Percentiles rank a stretch among this genome's conserved stretches.
Conservation (phyloP, 2,888 invertebrate species). For the Gasteruption jaculator region DNA sequence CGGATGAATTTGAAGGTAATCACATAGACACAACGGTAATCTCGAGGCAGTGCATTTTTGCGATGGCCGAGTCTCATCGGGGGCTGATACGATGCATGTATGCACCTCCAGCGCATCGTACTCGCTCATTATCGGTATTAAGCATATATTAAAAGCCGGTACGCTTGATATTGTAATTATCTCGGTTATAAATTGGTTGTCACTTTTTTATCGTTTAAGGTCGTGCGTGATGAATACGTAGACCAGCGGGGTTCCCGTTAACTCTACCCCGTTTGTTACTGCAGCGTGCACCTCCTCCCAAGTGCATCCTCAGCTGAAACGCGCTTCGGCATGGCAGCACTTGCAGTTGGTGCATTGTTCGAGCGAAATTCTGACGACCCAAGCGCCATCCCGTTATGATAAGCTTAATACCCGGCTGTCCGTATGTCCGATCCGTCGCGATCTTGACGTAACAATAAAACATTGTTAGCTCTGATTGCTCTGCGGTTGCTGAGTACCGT, state of each 20-base stretch:
- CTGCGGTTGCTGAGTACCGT: slow-evolving; percentile 40
- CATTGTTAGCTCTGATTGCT: slow-evolving; percentile 49
- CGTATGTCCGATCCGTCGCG: slow-evolving; percentile 33
- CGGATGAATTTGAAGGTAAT: too few relatives aligned
- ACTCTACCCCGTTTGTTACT: slow-evolving; percentile 20
- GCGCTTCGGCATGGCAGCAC: not conserved
- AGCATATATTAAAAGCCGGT: slow-evolving; percentile 32
- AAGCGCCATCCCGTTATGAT: slow-evolving; percentile 46
- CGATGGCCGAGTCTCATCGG: too few relatives aligned
- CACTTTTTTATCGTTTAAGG: slow-evolving; percentile 42
- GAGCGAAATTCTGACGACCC: slow-evolving; percentile 32
- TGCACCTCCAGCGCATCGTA: too few relatives aligned
- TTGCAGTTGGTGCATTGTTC: not conserved
- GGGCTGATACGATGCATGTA: too few relatives aligned
- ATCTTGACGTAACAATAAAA: slow-evolving; percentile 49
- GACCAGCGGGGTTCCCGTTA: slow-evolving; percentile 43
- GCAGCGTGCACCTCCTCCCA: slow-evolving; percentile 17
- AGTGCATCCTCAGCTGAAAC: too few relatives aligned
- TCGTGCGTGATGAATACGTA: slow-evolving; percentile 45
- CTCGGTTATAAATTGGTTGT: slow-evolving; percentile 47
- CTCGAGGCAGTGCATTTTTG: too few relatives aligned
- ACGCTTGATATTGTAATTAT: slow-evolving; percentile 47
- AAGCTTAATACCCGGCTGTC: slow-evolving; percentile 47
- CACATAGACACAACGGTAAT: too few relatives aligned
- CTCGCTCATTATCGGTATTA: slow-evolving; percentile 36